Evolutionary conservation across 2,888 invertebrate species (phyloP), one percentile per base, ranked within the genome.

Genomic region (Amphimallon solstitiale): DNA sequence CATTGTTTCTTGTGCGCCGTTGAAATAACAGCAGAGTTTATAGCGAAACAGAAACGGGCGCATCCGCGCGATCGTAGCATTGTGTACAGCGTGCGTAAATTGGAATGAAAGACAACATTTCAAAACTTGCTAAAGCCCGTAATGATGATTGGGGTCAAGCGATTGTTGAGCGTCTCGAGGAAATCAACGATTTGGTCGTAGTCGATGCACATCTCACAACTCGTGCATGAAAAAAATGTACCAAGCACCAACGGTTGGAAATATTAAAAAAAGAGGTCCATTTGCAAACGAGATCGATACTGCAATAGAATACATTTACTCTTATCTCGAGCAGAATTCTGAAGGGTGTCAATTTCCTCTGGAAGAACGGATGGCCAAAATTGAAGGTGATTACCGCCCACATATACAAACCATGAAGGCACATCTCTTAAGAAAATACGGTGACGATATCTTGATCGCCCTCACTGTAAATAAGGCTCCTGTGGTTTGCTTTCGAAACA

Each of bases 71-170:
- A 23, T 23, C 23, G 23, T 23, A 23, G n/a, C n/a, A 29, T 71
- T 61, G 70, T 70, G 49, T 69, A 71, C 34, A 66, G 45, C 17
- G 67, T 70, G 23, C 69, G 70, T 65, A 66, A 61, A 65, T 68
- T 71, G 65, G 65, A 40, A 71, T 69, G 68, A 71, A 69, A 71
- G 34, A 71, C 51, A 70, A 45, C 40, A 67, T 70, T 69, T 67
- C 52, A 67, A 43, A 67, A 63, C 49, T 68, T 66, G 68, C 70
- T 70, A 37, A 51, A 65, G 63, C 45, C 60, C 62, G 62, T 61
- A 65, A 37, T 61, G 68, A 68, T 68, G 65, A 54, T 35, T 68
- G 65, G 65, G 51, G 68, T 40, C 51, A n/a, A n/a, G 62, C 29
- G 23, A 62, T 65, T 61, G 29, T 65, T 40, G 46, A 37, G 37